Percentiles rank a stretch among this genome's conserved stretches.
Evolutionary conservation across 2,113 vertebrate species (phyloP).

Genomic region (Microtus montanus): DNA sequence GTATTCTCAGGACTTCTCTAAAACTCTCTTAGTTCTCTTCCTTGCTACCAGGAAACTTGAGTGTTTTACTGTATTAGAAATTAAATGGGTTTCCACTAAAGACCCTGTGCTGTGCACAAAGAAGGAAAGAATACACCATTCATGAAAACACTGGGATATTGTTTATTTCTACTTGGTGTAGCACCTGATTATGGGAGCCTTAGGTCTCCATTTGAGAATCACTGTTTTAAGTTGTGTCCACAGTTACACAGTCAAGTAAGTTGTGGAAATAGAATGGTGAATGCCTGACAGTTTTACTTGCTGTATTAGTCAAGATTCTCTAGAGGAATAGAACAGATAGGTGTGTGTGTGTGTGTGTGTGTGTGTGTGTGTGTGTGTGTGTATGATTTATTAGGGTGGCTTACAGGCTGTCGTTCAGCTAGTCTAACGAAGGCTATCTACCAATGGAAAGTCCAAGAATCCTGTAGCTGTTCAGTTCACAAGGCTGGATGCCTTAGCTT

Average conservation of each 20-base stretch:
- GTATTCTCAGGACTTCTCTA: neutral
- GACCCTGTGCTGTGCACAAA: neutral
- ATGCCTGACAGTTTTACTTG: neutral
- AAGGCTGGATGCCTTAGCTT: neutral
- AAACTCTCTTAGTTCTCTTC: neutral
- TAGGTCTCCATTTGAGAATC: neutral
- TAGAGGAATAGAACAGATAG: neutral
- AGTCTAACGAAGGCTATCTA: neutral
- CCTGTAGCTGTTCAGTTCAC: neutral
- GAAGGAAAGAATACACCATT: constrained; percentile 4
- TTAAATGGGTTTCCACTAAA: neutral
- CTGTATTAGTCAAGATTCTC: neutral
- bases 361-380: neutral
- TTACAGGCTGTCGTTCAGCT: neutral
- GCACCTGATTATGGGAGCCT: neutral
- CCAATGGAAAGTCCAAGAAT: neutral
- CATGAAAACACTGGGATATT: neutral
- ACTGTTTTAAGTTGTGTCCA: neutral
- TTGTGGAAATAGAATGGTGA: neutral
- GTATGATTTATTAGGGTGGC: neutral
- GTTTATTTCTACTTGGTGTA: neutral
- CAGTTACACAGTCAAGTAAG: neutral
- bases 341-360: neutral
- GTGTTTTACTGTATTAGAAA: neutral
- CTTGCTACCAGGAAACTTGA: neutral